A percentile compares a stretch with the other conserved stretches of the same genome.
phyloP scores from a whole-genome alignment of 2,888 invertebrate genomes.

The Hemicrepidius hirtus region DNA sequence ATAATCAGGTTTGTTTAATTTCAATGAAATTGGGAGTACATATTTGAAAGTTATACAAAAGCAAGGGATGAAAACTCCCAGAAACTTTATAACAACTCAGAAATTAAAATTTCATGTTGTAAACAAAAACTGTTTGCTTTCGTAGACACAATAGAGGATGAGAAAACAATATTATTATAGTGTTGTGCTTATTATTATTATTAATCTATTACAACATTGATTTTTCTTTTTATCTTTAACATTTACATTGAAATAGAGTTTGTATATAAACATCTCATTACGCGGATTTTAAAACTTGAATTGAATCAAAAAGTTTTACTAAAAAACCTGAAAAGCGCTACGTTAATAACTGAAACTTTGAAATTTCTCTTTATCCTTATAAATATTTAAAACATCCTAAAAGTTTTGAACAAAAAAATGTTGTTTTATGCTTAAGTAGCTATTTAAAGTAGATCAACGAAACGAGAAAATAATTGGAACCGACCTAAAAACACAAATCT shows the following conservation, averaged over 20 bases:
- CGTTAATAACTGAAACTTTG: slow-evolving; percentile 2
- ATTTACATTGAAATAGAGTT: no score
- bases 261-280: no score
- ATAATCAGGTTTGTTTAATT: slow-evolving; percentile 1
- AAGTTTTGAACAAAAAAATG: neutral
- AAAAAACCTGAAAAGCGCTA: neutral
- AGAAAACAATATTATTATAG: slow-evolving; percentile 26
- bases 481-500: slow-evolving; percentile 26
- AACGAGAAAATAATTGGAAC: slow-evolving; percentile 34
- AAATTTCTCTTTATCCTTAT: neutral
- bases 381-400: slow-evolving; percentile 16
- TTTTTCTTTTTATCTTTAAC: no score
- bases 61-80: neutral
- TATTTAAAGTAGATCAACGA: slow-evolving; percentile 34
- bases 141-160: neutral
- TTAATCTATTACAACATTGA: no score
- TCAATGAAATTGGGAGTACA: neutral
- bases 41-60: slow-evolving; percentile 2
- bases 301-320: no score
- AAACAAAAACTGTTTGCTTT: neutral
- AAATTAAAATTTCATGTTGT: neutral
- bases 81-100: slow-evolving; percentile 13
- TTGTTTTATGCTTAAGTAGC: neutral
- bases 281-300: no score
- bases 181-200: no score